A percentile compares a stretch with the other conserved stretches of the same genome.
Conservation (phyloP, 2,113 vertebrate species). For the Physeter macrocephalus region DNA sequence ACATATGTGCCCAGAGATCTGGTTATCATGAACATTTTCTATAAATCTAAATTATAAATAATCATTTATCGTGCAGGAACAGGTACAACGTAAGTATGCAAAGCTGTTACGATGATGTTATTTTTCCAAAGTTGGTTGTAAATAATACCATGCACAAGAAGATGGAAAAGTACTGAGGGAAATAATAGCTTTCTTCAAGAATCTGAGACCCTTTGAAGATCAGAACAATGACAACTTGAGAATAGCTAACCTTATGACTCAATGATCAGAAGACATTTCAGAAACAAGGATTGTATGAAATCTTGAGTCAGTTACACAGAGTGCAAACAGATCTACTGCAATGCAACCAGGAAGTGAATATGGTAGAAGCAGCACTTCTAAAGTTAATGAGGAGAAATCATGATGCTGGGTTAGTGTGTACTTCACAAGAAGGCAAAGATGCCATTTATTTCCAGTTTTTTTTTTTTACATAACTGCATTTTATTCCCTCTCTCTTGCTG, state of each 20-base stretch:
- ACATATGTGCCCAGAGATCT: not conserved
- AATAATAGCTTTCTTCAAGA: constrained; percentile 12
- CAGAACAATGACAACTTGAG: constrained; percentile 9
- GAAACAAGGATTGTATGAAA: constrained; percentile 20
- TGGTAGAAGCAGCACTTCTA: not conserved
- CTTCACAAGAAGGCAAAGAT: not conserved
- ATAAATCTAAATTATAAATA: constrained; percentile 45
- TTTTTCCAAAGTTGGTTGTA: constrained; percentile 42
- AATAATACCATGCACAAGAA: constrained; percentile 52
- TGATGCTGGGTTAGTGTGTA: not conserved
- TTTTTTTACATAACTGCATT: not conserved
- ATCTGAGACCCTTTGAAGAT: not conserved
- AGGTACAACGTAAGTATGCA: constrained; percentile 26
- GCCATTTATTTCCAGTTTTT: not conserved
- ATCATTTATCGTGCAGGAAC: not conserved
- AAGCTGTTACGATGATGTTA: constrained; percentile 29
- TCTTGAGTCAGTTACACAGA: not conserved
- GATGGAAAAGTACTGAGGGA: constrained; percentile 45
- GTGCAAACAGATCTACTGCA: not conserved
- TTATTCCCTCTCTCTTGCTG: not conserved
- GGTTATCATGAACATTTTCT: not conserved
- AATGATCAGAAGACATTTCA: constrained; percentile 22
- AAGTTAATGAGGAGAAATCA: constrained; percentile 17
- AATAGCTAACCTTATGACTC: constrained; percentile 1
- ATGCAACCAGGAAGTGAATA: not conserved